Evolutionary conservation across 1,140 invertebrate species (phyloP), one percentile per base, ranked within the genome.

Genomic region (Lysiphlebus fabarum): DNA sequence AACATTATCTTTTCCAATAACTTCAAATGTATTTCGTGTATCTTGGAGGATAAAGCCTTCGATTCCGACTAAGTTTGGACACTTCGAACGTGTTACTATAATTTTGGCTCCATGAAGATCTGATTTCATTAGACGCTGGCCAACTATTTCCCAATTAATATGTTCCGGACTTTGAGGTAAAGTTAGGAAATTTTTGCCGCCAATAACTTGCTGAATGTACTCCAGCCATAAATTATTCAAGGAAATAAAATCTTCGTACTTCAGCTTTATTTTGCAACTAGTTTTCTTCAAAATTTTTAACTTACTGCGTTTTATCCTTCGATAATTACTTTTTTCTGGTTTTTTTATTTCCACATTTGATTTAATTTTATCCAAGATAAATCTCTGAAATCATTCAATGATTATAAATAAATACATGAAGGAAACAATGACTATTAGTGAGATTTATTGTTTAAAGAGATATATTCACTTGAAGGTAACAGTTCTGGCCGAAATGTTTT

Each of bases 31-130:
- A 70, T 89, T 88, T 77, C 88, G 90, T 0, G 90, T 91, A 72
- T 93, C 91, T 69, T 90, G 81, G 34, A 92, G 75, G 34, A 92
- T 80, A 61, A 91, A 90, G 5, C 91, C 91, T 7, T 64, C 63
- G 7, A 85, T 66, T 1, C 87, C 86, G 34, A 90, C 70, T 41
- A 85, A 80, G 41, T 82, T 85, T 4, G 86, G 81, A 67, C 87
- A 89, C 61, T 82, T 87, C 9, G 90, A 90, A 67, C 82, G 78
- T 2, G 73, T 64, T 3, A 91, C 85, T 9, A 77, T 81, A 14
- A 91, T 58, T 59, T 79, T 76, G 48, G 86, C 87, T 4, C 92
- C 92, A 77, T 93, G 90, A 69, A 87, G 86, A 76, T 95, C 92
- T 33, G 89, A 84, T 76, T 87, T 90, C 33, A 90, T 82, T n/a